Base-by-base conservation (phyloP, 2,888 invertebrate genomes). In the Aporophyla lueneburgensis region DNA sequence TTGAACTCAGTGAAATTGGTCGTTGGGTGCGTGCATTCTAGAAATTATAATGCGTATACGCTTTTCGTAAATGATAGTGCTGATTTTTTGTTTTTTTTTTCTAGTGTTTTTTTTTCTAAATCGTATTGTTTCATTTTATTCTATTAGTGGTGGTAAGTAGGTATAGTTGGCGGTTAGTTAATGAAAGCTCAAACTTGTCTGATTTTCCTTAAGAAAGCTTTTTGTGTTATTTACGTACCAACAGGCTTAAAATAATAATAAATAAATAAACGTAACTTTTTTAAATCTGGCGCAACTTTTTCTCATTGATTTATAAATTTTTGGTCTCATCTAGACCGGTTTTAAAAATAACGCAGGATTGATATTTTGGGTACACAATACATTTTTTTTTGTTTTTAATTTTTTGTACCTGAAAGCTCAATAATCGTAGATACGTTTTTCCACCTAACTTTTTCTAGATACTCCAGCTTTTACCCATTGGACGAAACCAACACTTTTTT, bases 1-100 rank as follows among this genome's bases (percentile, higher is more conserved):
- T 88, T 92, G 95, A 95, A 93, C 94, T 89, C 81, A 74, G 78
- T 85, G 77, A 88, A 86, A 81, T 84, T 85, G 65, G 66, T 56
- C 54, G 43, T 46, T 49, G 40, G 40, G 53, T 79, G 71, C 62
- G 61, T 59, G 59, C 74, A 81, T 77, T 74, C 71, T 80, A 71
- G 68, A 79, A 76, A 53, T 27, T 0, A 61, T 46, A 21, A 56
- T 40, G 24, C 51, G 19, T 49, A 7, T 24, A 46, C 1, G 21
- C 24, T 33, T 62, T 67, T 54, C 12, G 43, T 67, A 6, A 76
- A 49, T 27, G 6, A 21, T 43, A 40, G 12, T 5, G 1, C 14
- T 58, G 14, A 27, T 12, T 46, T 43, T 21, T 27, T n/a, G n/a
- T n/a, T 19, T 1, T 33, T 21, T 27, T 16, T 67, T 54, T 24